A percentile compares a stretch with the other conserved stretches of the same genome.
Evolutionary conservation across 1,140 invertebrate species (phyloP).

Genomic region (Drosophila kanapiae): DNA sequence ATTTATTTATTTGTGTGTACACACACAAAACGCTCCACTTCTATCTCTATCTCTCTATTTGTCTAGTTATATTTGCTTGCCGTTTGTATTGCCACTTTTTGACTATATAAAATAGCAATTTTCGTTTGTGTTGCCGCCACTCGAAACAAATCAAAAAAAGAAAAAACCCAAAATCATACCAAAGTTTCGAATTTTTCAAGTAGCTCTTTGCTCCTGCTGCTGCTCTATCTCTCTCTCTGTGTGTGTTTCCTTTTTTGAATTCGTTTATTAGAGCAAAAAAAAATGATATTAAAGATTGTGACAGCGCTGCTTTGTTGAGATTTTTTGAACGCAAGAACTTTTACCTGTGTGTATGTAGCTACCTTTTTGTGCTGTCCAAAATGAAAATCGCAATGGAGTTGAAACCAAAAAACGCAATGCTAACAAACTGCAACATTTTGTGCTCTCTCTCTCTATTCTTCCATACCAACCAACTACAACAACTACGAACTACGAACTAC

Average conservation of each 20-base stretch:
- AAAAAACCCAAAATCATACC: conserved; percentile 24
- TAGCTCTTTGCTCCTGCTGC: conserved; percentile 58
- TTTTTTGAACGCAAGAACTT: conserved; percentile 56
- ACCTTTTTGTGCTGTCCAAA: conserved; percentile 57
- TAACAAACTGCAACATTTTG: conserved; percentile 60
- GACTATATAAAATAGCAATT: conserved; percentile 53
- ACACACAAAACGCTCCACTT: conserved; percentile 6
- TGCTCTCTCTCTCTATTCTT: conserved; percentile 38
- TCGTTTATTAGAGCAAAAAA: conserved; percentile 63
- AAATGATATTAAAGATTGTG: conserved; percentile 12
- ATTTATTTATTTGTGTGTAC: conserved; percentile 12
- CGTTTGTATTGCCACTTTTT: conserved; percentile 72
- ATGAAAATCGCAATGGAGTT: conserved; percentile 31
- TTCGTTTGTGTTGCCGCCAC: conserved; percentile 52
- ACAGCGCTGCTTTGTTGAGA: conserved; percentile 62
- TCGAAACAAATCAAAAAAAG: conserved; percentile 18
- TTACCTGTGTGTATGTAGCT: conserved; percentile 46
- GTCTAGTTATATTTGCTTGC: conserved; percentile 62
- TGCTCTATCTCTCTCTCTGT: conserved; percentile 23
- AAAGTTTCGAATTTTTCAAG: conserved; percentile 62
- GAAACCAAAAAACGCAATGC: conserved; percentile 30
- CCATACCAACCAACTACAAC: conserved; percentile 50
- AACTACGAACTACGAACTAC: conserved; percentile 45
- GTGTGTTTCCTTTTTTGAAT: conserved; percentile 48
- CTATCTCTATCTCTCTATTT: conserved; percentile 36